phyloP scores from a whole-genome alignment of 2,113 vertebrate species.

The Brachyistius frenatus region DNA sequence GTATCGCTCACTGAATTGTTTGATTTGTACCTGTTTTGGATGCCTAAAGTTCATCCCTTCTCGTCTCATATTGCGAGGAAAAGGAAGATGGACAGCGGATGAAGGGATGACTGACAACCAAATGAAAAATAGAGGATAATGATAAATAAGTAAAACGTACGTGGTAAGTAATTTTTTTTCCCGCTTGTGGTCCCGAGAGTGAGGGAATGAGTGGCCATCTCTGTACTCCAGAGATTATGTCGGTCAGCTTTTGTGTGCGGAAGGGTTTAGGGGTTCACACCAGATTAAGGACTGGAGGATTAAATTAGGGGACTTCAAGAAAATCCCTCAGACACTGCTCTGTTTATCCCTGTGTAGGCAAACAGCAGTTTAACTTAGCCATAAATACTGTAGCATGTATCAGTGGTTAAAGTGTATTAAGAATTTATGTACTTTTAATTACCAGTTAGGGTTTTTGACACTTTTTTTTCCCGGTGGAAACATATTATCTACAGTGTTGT shows the following conservation, averaged over 20 bases:
- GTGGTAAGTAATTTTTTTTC: slow-evolving; percentile 29
- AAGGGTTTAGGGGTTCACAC: slow-evolving; percentile 82
- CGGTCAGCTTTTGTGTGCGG: slow-evolving; percentile 73
- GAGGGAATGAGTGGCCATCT: slow-evolving; percentile 65
- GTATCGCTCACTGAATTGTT: slow-evolving; percentile 9
- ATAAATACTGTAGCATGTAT: slow-evolving; percentile 40
- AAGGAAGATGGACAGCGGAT: slow-evolving; percentile 28
- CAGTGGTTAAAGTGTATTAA: slow-evolving; percentile 58
- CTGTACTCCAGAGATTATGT: slow-evolving; percentile 73
- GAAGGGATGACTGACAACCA: slow-evolving; percentile 44
- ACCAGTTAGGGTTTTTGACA: slow-evolving; percentile 16
- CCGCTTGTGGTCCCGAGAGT: slow-evolving; percentile 16
- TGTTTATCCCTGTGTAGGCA: slow-evolving; percentile 70
- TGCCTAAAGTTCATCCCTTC: background rate
- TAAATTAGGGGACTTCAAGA: slow-evolving; percentile 83
- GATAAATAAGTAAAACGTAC: slow-evolving; percentile 34
- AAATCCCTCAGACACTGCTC: slow-evolving; percentile 73
- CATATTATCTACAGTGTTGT: background rate
- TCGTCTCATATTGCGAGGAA: background rate
- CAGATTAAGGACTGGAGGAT: slow-evolving; percentile 80
- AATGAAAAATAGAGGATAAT: slow-evolving; percentile 13
- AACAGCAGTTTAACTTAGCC: slow-evolving; percentile 65
- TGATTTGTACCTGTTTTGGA: background rate
- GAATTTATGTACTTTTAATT: slow-evolving; percentile 57
- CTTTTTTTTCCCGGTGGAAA: background rate